A percentile compares a stretch with the other conserved stretches of the same genome.
These are phyloP conservation scores for Thera obeliscata DNA, from an alignment of 2,888 invertebrate species.

Conservation along the genomic window DNA sequence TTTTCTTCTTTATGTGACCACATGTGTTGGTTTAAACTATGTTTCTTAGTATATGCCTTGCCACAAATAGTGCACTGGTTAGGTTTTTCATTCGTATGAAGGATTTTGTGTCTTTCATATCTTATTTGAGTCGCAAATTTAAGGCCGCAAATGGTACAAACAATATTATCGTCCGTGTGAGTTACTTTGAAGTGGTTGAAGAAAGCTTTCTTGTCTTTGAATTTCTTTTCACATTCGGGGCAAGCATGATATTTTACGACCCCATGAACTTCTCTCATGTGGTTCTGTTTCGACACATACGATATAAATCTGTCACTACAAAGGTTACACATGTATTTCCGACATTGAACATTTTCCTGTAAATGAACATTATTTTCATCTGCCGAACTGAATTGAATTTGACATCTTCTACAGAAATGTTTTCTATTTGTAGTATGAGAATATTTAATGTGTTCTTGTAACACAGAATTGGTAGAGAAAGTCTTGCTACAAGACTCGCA, in stretches of 20 bases:
- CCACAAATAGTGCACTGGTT: constrained; percentile 79
- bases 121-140: constrained; percentile 66
- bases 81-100: constrained; percentile 80
- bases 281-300: constrained; percentile 38
- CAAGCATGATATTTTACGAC: constrained; percentile 43
- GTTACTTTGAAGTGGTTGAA: constrained; percentile 46
- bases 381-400: constrained; percentile 41
- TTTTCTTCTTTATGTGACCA: constrained; percentile 40
- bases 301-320: constrained; percentile 50
- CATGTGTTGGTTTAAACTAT: constrained; percentile 73
- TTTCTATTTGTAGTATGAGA: constrained; percentile 32
- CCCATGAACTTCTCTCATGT: constrained; percentile 45
- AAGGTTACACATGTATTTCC: constrained; percentile 5
- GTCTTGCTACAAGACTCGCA: constrained; percentile 56
- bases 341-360: neutral
- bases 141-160: constrained; percentile 68
- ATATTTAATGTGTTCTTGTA: constrained; percentile 44
- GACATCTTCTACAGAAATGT: constrained; percentile 42
- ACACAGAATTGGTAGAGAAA: constrained; percentile 43
- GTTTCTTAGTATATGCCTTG: constrained; percentile 71
- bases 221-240: constrained; percentile 48
- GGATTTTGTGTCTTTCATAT: constrained; percentile 75
- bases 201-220: constrained; percentile 28
- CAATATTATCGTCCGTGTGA: constrained; percentile 69
- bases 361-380: constrained; percentile 36